Conservation (phyloP, 2,888 invertebrate genomes). For the Apodemia hepburni region DNA sequence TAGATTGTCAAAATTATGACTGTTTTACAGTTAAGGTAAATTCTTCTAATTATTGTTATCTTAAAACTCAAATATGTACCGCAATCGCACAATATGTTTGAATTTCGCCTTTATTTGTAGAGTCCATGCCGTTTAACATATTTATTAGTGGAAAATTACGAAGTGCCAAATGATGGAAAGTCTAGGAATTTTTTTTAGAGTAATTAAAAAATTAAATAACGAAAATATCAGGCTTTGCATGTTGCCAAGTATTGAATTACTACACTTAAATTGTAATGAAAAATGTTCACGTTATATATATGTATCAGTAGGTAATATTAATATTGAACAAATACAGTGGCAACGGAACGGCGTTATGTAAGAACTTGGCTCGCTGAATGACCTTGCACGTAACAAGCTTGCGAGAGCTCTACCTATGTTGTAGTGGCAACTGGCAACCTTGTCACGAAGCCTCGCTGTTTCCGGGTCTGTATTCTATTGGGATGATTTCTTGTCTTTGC, state of each 20-base stretch:
- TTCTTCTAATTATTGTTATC: no score
- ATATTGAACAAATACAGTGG: slow-evolving; percentile 27
- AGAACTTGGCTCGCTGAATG: slow-evolving; percentile 48
- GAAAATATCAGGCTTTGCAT: no score
- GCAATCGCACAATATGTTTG: no score
- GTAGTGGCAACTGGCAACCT: slow-evolving; percentile 59
- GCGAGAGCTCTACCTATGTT: slow-evolving; percentile 27
- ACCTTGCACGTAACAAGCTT: slow-evolving; percentile 38
- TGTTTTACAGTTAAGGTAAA: no score
- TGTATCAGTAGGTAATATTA: slow-evolving; percentile 8
- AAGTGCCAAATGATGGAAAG: no score
- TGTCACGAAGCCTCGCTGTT: slow-evolving; percentile 61
- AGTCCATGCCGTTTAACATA: no score
- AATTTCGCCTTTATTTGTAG: no score
- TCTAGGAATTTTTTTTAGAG: no score
- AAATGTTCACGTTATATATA: slow-evolving; percentile 16
- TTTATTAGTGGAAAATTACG: no score
- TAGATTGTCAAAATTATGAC: no score
- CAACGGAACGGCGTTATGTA: slow-evolving; percentile 59
- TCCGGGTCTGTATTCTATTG: slow-evolving; percentile 60
- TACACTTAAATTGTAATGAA: not conserved
- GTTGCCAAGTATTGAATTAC: not conserved
- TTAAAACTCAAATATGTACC: no score
- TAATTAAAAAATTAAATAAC: no score
- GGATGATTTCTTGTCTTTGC: slow-evolving; percentile 45